Evolutionary conservation across 2,113 vertebrate genomes (phyloP), one percentile per base, ranked within the genome.

Genomic region (Geothlypis trichas): DNA sequence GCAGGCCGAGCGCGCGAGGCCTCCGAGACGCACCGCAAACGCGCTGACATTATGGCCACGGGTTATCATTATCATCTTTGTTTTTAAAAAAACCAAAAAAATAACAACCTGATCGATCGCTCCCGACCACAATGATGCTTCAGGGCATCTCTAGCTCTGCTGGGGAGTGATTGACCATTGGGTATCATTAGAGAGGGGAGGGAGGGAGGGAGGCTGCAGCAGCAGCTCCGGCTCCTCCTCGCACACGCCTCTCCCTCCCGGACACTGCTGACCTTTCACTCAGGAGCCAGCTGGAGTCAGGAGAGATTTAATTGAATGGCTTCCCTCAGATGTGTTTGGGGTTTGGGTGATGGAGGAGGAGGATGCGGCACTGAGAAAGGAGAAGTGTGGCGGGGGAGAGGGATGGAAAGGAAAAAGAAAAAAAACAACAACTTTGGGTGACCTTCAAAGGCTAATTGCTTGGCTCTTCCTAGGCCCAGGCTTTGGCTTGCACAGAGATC

Each of bases 301-400:
- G 97, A 99, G 98, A 99, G 98, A 98, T 98, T 99, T 99, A 99
- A 99, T 99, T 99, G 99, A 99, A 99, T 97, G 95, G 98, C 98
- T 98, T 98, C 98, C 98, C 98, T 99, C 98, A 98, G 98, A 99
- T 98, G 98, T 98, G 97, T 98, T 98, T 99, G 98, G 98, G 97
- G 96, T 97, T 98, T 98, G 98, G 98, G 98, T 98, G 97, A 94
- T 87, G 95, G 92, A 97, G 93, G 93, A 94, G 90, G 90, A 98
- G 96, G 97, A 97, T 77, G 71, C 54, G 49, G 73, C 37, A 4
- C 49, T 68, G 55, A 84, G 28, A 71, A 39, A 11, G 10, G 72
- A 79, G 63, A 83, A 58, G 26, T 10, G 18, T 12, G 15, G 17
- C 37, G 81, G 27, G 84, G 87, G 28, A 82, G 30, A 42, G 13